phyloP scores from a whole-genome alignment of 1,140 invertebrate species.

The Anastrepha ludens region DNA sequence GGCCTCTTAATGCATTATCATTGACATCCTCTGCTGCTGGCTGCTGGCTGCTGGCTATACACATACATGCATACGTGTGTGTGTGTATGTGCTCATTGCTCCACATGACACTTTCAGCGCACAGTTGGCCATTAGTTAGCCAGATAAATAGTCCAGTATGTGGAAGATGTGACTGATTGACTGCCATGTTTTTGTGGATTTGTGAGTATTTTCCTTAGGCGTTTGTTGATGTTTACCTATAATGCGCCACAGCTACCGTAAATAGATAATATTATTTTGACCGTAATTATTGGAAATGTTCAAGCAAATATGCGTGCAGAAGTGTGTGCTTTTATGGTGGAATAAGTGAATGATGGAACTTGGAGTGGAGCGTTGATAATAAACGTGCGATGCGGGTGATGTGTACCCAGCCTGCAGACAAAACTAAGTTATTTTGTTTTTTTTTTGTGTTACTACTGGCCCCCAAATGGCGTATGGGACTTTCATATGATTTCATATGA shows the following conservation, averaged over 20 bases:
- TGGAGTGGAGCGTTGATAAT: not conserved
- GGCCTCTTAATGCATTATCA: slow-evolving; percentile 5
- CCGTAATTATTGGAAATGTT: slow-evolving; percentile 66
- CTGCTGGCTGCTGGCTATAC: not conserved
- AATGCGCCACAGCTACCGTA: slow-evolving; percentile 57
- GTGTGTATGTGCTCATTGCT: not conserved
- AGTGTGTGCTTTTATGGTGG: not conserved
- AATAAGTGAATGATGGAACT: not conserved
- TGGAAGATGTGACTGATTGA: not conserved
- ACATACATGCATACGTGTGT: no score
- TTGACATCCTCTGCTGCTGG: not conserved
- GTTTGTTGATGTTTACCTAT: slow-evolving; percentile 63
- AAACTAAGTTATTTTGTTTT: no score
- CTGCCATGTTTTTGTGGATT: not conserved
- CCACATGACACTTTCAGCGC: not conserved
- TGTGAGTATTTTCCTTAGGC: slow-evolving; percentile 69
- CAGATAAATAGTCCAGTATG: not conserved
- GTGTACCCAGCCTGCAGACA: no score
- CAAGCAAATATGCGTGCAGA: slow-evolving; percentile 1
- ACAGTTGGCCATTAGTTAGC: not conserved
- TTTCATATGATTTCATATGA: not conserved
- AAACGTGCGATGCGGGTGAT: not conserved
- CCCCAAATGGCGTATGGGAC: not conserved
- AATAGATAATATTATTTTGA: slow-evolving; percentile 72
- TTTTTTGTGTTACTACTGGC: not conserved